phyloP scores from a whole-genome alignment of 2,888 invertebrate genomes.

The Drosophila tripunctata region DNA sequence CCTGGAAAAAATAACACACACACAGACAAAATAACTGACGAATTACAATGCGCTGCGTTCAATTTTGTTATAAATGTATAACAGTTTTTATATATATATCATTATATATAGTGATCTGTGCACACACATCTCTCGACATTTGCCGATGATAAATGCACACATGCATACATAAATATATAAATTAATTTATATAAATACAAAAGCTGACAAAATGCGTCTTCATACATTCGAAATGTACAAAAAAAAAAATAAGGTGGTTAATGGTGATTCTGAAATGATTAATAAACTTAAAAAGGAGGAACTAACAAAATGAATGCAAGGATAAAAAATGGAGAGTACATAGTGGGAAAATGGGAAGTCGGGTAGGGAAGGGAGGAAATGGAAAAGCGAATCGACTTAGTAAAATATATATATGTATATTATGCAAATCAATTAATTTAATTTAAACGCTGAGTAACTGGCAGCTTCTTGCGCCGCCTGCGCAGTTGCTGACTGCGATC shows the following conservation, averaged over 20 bases:
- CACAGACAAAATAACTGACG: conserved; percentile 47
- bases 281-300: conserved; percentile 14
- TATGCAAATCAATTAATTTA: conserved; percentile 55
- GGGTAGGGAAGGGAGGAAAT: neutral
- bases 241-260: conserved; percentile 32
- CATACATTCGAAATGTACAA: conserved; percentile 72
- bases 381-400: conserved; percentile 20
- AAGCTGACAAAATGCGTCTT: conserved; percentile 64
- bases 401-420: conserved; percentile 15
- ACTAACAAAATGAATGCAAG: conserved; percentile 12
- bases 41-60: conserved; percentile 50
- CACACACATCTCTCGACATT: conserved; percentile 8
- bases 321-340: too few relatives aligned
- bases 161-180: conserved; percentile 53
- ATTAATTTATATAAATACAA: conserved; percentile 53
- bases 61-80: conserved; percentile 29
- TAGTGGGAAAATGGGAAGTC: too few relatives aligned
- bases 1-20: conserved; percentile 48
- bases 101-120: conserved; percentile 28
- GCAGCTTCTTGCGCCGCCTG: conserved; percentile 84
- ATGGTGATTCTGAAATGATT: conserved; percentile 24
- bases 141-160: conserved; percentile 28
- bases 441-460: conserved; percentile 84
- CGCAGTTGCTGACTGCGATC: conserved; percentile 84
- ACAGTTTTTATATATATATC: conserved; percentile 34